Evolutionary conservation across 2,888 invertebrate genomes (phyloP), one percentile per base, ranked within the genome.

Genomic region (Lycaena phlaeas): DNA sequence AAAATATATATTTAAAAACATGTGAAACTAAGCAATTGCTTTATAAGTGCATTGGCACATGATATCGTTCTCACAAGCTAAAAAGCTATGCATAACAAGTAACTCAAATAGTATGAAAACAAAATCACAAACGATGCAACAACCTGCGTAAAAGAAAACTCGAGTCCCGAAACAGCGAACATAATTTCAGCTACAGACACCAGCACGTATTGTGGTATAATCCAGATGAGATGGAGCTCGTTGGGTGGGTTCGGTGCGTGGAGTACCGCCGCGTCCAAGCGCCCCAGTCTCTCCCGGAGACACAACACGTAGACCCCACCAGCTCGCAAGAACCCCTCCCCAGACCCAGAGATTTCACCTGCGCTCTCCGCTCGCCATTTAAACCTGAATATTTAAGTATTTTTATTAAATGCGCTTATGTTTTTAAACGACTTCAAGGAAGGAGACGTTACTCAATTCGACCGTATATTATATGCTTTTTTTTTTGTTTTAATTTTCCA

Each of bases 141-240:
- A 12, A 15, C 50, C 86, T 93, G 91, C 2, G 92, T 92, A 61
- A 94, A 95, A 1, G 94, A 91, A 68, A 95, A 95, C 58, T 92
- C 90, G 12, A 94, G 77, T 0, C 94, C 95, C 2, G 94, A 92
- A 4, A 94, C 89, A 0, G 92, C 92, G 61, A 95, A 92, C 85
- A 95, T 88, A 30, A 94, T 90, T 74, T 95, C 95, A 0, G 92
- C 94, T 2, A 90, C 65, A 0, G 94, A 93, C 40, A 95, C 89
- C 7, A 94, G 75, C 25, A 93, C 64, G 62, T 94, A 94, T 67
- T 95, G 94, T 0, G 94, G 94, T 14, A 93, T 71, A 51, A 93
- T 88, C 91, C 90, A 92, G 2, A 88, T 68, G 56, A 93, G 88
- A 46, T 89, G 88, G 2, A 92, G 70, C 15, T 87, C 87, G 61